Conservation (phyloP, 53 echinoderm and acorn worm genomes). For the Stichopus horrens region DNA sequence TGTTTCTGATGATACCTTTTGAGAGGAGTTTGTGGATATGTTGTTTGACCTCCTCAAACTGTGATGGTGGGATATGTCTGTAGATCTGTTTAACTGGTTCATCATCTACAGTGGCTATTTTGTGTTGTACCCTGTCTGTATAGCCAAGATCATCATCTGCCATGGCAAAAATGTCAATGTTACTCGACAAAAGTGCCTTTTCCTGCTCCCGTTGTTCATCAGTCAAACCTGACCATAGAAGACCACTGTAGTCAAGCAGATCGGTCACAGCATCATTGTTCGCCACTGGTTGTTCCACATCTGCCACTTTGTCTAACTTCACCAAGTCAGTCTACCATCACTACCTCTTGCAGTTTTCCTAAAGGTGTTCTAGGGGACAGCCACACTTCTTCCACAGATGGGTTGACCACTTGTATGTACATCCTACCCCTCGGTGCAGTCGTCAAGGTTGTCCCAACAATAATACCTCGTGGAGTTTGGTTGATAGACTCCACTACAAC, state of each 20-base stretch:
- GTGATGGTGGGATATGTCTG: slow-evolving; percentile 49
- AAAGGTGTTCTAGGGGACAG: slow-evolving; percentile 19
- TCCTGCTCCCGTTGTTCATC: slow-evolving; percentile 18
- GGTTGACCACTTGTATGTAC: slow-evolving; percentile 22
- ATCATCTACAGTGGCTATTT: slow-evolving; percentile 14
- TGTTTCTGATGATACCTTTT: slow-evolving; percentile 5
- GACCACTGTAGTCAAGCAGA: not conserved
- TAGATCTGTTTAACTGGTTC: slow-evolving; percentile 38
- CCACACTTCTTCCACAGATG: slow-evolving; percentile 33
- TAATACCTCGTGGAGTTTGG: slow-evolving; percentile 6
- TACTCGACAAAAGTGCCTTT: not conserved
- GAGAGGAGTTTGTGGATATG: slow-evolving; percentile 36
- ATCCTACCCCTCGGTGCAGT: not conserved
- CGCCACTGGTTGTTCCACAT: no score
- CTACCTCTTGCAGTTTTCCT: slow-evolving; percentile 2
- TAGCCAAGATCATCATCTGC: slow-evolving; percentile 48
- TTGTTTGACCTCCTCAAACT: slow-evolving; percentile 49
- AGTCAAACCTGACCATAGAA: slow-evolving; percentile 42
- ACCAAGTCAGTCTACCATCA: no score
- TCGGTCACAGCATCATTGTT: no score
- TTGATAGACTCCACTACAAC: slow-evolving; percentile 32
- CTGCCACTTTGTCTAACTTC: no score
- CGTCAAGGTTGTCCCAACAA: slow-evolving; percentile 1
- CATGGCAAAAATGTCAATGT: slow-evolving; percentile 42
- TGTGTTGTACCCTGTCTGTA: slow-evolving; percentile 49